Percentiles rank a stretch among this genome's conserved stretches.
Evolutionary conservation across 1,140 invertebrate species (phyloP).

Genomic region (Trachymyrmex cornetzi): DNA sequence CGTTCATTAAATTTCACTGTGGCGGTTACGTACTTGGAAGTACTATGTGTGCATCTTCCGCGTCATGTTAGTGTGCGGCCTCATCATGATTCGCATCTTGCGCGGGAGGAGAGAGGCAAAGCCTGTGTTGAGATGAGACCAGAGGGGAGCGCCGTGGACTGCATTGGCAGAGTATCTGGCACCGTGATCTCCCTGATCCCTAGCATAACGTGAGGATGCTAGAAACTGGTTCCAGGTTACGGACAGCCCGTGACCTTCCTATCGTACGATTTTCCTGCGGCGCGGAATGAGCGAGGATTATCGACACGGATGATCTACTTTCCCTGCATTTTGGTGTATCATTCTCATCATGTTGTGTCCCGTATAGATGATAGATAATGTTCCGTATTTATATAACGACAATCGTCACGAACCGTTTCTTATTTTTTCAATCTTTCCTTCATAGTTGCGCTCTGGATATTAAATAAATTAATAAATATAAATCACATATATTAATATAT

Average conservation of each 20-base stretch:
- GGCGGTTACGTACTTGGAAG: not conserved
- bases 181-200: conserved; percentile 77
- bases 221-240: conserved; percentile 76
- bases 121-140: not conserved
- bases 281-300: conserved; percentile 28
- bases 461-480: not conserved
- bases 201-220: conserved; percentile 64
- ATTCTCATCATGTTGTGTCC: not conserved
- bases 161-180: conserved; percentile 69
- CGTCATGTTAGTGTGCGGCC: not conserved
- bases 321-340: conserved; percentile 21
- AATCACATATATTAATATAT: not conserved
- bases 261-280: conserved; percentile 53
- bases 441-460: not conserved
- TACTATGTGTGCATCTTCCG: not conserved
- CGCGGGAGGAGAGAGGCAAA: not conserved
- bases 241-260: conserved; percentile 69
- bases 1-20: conserved; percentile 70
- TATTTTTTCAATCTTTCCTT: no score
- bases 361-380: not conserved
- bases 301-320: conserved; percentile 57
- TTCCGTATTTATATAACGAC: not conserved
- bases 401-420: not conserved
- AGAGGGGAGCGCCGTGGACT: conserved; percentile 28
- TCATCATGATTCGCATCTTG: conserved; percentile 43